phyloP scores from a whole-genome alignment of 1,140 invertebrate species.

The Luehdorfia chinensis region DNA sequence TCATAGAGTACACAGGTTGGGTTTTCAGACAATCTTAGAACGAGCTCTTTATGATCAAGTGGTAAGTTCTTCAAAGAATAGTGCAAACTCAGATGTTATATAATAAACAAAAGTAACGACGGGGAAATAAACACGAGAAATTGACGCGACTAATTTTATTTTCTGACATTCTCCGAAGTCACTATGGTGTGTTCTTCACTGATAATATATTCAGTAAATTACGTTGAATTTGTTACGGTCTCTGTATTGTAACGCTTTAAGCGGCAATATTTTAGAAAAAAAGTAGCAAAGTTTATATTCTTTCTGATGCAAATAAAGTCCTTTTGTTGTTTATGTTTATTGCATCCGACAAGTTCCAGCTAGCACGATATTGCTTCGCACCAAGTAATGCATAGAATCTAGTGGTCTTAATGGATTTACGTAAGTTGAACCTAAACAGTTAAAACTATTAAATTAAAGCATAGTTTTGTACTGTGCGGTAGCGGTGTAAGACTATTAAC shows the following conservation, averaged over 20 bases:
- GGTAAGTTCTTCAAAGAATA: no score
- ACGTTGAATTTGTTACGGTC: constrained; percentile 3
- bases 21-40: constrained; percentile 59
- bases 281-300: constrained; percentile 10
- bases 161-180: constrained; percentile 3
- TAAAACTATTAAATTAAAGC: no score
- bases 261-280: constrained; percentile 4
- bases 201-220: constrained; percentile 10
- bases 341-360: background rate
- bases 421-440: no score
- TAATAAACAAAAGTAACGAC: no score
- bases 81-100: no score
- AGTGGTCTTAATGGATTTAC: no score
- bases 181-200: background rate
- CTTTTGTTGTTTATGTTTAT: constrained; percentile 15
- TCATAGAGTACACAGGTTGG: constrained; percentile 67
- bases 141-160: constrained; percentile 27
- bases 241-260: constrained; percentile 3
- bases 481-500: no score
- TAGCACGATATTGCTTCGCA: background rate
- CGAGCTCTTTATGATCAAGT: no score
- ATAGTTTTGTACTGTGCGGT: no score
- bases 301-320: constrained; percentile 9
- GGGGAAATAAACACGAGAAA: no score
- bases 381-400: background rate